Percentiles rank a stretch among this genome's conserved stretches.
Conservation (phyloP, 2,797 vertebrate genomes). For the Sorex maritimensis region DNA sequence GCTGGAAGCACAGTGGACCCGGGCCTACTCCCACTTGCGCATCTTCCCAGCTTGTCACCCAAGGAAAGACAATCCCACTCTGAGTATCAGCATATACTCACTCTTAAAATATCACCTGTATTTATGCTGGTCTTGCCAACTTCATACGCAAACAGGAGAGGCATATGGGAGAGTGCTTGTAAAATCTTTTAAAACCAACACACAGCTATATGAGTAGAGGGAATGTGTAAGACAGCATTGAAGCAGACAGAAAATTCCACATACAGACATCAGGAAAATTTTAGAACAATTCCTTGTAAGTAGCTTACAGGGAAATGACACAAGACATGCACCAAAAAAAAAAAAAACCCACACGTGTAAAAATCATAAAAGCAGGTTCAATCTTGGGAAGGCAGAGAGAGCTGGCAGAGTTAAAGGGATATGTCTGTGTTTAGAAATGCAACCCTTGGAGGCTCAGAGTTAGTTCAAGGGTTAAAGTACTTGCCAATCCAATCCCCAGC, state of each 20-base stretch:
- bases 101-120: conserved; percentile 13
- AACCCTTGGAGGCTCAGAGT: neutral
- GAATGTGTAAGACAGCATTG: neutral
- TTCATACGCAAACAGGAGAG: accelerated
- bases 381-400: neutral
- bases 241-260: neutral
- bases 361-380: neutral
- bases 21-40: neutral
- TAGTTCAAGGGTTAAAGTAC: too few relatives aligned
- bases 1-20: neutral
- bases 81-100: neutral
- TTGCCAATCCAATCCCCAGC: too few relatives aligned
- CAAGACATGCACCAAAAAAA: neutral
- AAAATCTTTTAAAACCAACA: neutral
- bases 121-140: neutral
- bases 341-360: neutral
- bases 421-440: neutral
- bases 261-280: neutral
- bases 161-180: neutral
- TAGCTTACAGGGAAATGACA: neutral
- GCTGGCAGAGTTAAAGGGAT: neutral
- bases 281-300: neutral
- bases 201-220: neutral
- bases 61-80: neutral
- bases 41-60: neutral